Conservation (phyloP, 2,888 invertebrate species). For the Ommatoiulus sabulosus region DNA sequence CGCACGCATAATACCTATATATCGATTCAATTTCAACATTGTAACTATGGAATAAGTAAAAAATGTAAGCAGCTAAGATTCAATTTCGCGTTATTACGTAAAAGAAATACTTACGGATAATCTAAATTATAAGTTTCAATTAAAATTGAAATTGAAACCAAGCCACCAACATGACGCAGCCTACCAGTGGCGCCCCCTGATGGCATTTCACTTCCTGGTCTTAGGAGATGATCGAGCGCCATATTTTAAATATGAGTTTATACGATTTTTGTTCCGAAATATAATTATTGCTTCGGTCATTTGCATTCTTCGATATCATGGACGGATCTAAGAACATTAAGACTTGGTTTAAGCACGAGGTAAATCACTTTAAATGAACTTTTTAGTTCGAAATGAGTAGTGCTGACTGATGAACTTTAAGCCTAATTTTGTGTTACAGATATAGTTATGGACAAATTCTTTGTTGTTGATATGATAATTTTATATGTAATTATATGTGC, state of each 20-base stretch:
- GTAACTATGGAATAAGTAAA: not conserved
- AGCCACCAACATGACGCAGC: conserved; percentile 27
- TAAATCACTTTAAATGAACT: conserved; percentile 8
- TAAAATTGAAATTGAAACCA: conserved; percentile 8
- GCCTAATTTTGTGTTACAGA: conserved; percentile 15
- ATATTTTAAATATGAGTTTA: not conserved
- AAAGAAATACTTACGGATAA: not conserved
- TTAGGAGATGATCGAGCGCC: not conserved
- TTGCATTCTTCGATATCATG: not conserved
- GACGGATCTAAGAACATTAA: conserved; percentile 8
- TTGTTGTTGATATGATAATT: not conserved
- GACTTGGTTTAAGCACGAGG: conserved; percentile 45
- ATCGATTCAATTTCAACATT: not conserved
- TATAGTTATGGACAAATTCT: not conserved
- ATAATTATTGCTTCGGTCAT: not conserved
- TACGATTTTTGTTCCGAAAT: not conserved
- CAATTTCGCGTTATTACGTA: not conserved
- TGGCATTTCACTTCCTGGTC: not conserved
- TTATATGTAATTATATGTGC: not conserved
- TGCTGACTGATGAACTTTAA: not conserved
- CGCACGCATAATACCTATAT: not conserved
- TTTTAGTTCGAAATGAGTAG: not conserved
- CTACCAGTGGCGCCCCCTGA: not conserved
- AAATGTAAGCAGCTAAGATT: not conserved
- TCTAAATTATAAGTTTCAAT: conserved; percentile 11